Base-by-base conservation (phyloP, 37 sponge, comb jelly and placozoan species). In the Theonella swinhoei region DNA sequence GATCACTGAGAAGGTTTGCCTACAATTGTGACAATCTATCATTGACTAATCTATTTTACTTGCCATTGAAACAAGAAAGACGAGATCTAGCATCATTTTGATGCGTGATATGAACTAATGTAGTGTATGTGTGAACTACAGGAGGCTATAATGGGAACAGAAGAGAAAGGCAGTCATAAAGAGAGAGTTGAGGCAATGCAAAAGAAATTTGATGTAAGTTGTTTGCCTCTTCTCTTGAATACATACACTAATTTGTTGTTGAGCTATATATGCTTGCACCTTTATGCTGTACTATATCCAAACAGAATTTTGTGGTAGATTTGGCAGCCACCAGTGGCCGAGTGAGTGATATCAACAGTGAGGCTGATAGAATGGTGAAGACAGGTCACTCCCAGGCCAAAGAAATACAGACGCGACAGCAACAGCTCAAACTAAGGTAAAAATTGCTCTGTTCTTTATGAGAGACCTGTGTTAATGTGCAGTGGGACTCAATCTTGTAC, bases 161-260 rank as follows among this genome's bases (percentile, higher is more conserved):
- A 93, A 75, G 94, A 91, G 71, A 90, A 89, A 75, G 88, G 88
- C 39, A 68, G 80, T 26, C 42, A 62, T 42, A 91, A 80, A 60
- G 97, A 96, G 64, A 85, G 85, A n/a, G 88, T 96, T 42, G 97
- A 96, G 36, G 77, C 94, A 37, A 91, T 96, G 92, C 86, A 87
- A 62, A 96, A 92, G 82, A 95, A 91, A 62, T 95, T 87, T 91
- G 92, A 95, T 78, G 95, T 95, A 68, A 78, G 90, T 20, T 42
- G 4, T 9, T 76, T 71, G 34, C 60, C 60, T 58, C 17, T 58
- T 58, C n/a, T n/a, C n/a, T n/a, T n/a, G n/a, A n/a, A n/a, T n/a
- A n/a, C n/a, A n/a, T n/a, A n/a, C n/a, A n/a, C n/a, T n/a, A n/a
- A n/a, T n/a, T n/a, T n/a, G n/a, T n/a, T n/a, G n/a, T n/a, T n/a